Conservation (phyloP, 2,888 invertebrate genomes). For the Liopterus haemorrhoidalis region DNA sequence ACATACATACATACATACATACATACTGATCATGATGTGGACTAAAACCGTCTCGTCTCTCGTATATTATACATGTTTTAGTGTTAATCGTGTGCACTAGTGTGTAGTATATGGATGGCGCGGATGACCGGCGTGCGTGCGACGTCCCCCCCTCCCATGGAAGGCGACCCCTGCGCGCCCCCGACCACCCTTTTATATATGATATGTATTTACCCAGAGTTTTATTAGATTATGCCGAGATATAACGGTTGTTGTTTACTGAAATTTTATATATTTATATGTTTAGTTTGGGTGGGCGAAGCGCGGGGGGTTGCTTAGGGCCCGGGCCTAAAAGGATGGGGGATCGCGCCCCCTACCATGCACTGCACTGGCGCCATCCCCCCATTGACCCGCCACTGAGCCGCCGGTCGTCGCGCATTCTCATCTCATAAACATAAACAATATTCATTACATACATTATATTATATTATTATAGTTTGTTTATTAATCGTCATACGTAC, state of each 20-base stretch:
- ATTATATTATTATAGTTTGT: conserved; percentile 21
- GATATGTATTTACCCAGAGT: conserved; percentile 24
- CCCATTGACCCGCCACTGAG: conserved; percentile 2
- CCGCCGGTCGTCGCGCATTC: conserved; percentile 16
- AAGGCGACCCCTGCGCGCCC: too few species aligned
- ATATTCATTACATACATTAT: conserved; percentile 18
- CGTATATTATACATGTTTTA: too few species aligned
- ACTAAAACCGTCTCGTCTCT: too few species aligned
- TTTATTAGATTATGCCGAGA: conserved; percentile 23
- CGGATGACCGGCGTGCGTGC: too few species aligned
- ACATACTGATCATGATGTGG: neutral
- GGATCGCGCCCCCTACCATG: conserved; percentile 17
- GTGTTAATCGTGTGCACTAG: too few species aligned
- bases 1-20: neutral
- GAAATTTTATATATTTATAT: conserved; percentile 23
- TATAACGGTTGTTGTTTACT: conserved; percentile 24
- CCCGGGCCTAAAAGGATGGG: too few species aligned
- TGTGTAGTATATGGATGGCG: too few species aligned
- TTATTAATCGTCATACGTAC: conserved; percentile 39
- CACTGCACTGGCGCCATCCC: conserved; percentile 17
- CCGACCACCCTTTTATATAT: neutral
- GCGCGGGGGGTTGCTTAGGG: neutral
- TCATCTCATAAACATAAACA: conserved; percentile 16
- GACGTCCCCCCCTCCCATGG: too few species aligned
- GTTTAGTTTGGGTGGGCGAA: conserved; percentile 16